phyloP scores from a whole-genome alignment of 2,888 invertebrate species.

The Sminthurinus aureus region DNA sequence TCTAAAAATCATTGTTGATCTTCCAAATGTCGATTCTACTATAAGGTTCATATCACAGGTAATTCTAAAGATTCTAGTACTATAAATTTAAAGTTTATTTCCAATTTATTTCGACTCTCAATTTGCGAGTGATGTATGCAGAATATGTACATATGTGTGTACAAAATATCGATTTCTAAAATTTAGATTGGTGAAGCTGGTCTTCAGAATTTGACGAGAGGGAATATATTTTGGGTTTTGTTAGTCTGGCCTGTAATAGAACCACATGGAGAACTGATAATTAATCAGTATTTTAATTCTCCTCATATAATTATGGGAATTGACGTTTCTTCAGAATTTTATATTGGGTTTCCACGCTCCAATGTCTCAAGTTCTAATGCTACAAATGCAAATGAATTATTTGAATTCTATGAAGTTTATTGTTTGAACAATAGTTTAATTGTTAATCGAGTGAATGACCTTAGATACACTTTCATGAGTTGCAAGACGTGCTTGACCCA shows the following conservation, averaged over 20 bases:
- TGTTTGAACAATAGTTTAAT: slow-evolving; percentile 21
- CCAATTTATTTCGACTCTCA: too few relatives aligned
- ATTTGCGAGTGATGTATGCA: too few relatives aligned
- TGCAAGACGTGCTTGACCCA: slow-evolving; percentile 42
- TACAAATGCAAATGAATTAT: not conserved
- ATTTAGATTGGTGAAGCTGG: not conserved
- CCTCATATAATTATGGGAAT: not conserved
- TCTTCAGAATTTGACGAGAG: not conserved
- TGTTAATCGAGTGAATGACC: not conserved
- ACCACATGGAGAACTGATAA: not conserved
- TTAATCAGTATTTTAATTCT: not conserved
- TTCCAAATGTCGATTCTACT: not conserved
- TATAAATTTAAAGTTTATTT: too few relatives aligned
- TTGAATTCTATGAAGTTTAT: slow-evolving; percentile 41
- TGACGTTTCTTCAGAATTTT: slow-evolving; percentile 36
- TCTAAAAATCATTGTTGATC: not conserved
- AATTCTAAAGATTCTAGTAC: too few relatives aligned
- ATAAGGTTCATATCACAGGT: slow-evolving; percentile 4
- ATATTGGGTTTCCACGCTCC: slow-evolving; percentile 36
- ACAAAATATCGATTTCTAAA: not conserved
- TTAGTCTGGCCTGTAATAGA: slow-evolving; percentile 23
- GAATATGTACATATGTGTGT: too few relatives aligned
- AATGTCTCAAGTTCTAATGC: not conserved
- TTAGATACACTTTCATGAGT: slow-evolving; percentile 11
- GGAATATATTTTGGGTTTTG: slow-evolving; percentile 21